Conservation (phyloP, 2,797 vertebrate species). For the Natrix natrix region DNA sequence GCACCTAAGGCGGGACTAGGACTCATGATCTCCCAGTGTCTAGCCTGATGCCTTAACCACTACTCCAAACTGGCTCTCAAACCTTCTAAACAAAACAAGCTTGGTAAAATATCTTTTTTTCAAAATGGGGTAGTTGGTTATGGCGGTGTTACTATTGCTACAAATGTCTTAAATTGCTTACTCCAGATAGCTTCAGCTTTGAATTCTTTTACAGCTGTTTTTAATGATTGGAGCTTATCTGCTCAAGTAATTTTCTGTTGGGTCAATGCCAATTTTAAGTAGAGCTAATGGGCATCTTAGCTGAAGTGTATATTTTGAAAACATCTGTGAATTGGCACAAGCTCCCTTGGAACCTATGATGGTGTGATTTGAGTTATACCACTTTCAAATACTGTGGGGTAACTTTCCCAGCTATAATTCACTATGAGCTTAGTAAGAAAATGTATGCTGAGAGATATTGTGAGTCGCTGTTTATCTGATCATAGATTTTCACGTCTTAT, state of each 20-base stretch:
- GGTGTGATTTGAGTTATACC: conserved; percentile 24
- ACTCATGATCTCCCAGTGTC: not conserved
- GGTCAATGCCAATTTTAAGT: not conserved
- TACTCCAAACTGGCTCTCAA: not conserved
- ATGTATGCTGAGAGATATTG: not conserved
- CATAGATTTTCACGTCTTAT: not conserved
- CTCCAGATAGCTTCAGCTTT: conserved; percentile 11
- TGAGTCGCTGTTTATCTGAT: not conserved
- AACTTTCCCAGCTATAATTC: conserved; percentile 19
- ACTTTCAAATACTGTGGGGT: conserved; percentile 13
- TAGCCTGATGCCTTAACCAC: not conserved
- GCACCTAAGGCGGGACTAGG: not conserved
- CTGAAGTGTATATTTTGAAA: conserved; percentile 29
- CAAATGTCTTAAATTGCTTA: conserved; percentile 40
- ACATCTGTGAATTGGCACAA: conserved; percentile 26
- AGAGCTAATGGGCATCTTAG: conserved; percentile 4
- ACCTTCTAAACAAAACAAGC: conserved; percentile 48
- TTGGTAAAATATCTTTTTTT: conserved; percentile 62
- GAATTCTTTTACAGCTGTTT: conserved; percentile 8
- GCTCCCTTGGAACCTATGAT: conserved; percentile 13
- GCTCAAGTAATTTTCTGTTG: conserved; percentile 19
- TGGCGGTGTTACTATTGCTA: conserved; percentile 37
- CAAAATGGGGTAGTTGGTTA: conserved; percentile 47
- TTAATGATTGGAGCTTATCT: conserved; percentile 20
- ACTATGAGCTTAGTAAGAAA: not conserved